Conservation (phyloP, 2,797 vertebrate genomes). For the Miichthys miiuy region DNA sequence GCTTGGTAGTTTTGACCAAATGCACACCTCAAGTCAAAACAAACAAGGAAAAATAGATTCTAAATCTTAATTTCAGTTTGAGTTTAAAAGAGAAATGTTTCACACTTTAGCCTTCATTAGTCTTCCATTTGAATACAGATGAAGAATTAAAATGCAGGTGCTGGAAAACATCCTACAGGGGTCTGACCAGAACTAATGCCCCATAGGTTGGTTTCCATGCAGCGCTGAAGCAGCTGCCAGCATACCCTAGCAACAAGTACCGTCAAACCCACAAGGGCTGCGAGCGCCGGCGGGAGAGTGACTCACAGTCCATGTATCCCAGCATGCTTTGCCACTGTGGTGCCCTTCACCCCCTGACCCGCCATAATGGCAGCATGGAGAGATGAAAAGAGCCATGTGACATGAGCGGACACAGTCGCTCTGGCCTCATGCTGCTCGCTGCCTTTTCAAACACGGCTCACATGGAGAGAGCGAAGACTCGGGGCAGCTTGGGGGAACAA, state of each 20-base stretch:
- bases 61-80: background rate
- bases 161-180: constrained; percentile 68
- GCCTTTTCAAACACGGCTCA: constrained; percentile 73
- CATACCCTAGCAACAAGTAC: constrained; percentile 79
- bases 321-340: constrained; percentile 83
- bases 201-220: constrained; percentile 69
- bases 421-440: constrained; percentile 67
- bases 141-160: constrained; percentile 85
- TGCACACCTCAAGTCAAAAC: background rate
- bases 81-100: constrained; percentile 8
- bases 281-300: constrained; percentile 67
- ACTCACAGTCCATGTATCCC: constrained; percentile 81
- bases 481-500: constrained; percentile 71
- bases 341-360: constrained; percentile 77
- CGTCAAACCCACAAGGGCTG: constrained; percentile 57
- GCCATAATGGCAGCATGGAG: constrained; percentile 73
- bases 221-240: constrained; percentile 80
- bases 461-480: constrained; percentile 63
- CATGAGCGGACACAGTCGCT: constrained; percentile 59
- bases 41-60: background rate
- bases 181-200: constrained; percentile 81
- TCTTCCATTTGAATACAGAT: constrained; percentile 83
- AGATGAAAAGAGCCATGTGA: constrained; percentile 81
- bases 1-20: background rate
- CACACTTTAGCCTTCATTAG: constrained; percentile 15